These are phyloP conservation scores for Acrobasis repandana DNA, from an alignment of 2,888 invertebrate species.

Conservation along the genomic window DNA sequence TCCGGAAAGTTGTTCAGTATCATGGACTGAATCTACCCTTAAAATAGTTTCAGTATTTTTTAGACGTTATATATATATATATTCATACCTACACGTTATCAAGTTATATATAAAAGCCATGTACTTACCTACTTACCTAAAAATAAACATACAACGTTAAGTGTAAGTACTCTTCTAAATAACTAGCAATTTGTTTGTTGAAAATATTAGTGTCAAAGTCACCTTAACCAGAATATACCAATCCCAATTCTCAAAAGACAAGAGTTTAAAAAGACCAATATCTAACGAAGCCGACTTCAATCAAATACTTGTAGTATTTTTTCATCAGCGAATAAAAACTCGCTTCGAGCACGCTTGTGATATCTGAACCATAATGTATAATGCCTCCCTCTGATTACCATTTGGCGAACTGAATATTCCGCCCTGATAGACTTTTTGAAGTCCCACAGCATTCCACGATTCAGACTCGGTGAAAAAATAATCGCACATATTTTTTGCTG, in stretches of 20 bases:
- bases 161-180: background rate
- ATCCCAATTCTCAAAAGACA: background rate
- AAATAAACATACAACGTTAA: too few species aligned
- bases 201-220: background rate
- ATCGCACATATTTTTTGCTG: conserved; percentile 57
- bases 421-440: conserved; percentile 75
- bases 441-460: conserved; percentile 55
- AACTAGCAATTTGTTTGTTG: background rate
- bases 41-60: too few species aligned
- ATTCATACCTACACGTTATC: too few species aligned
- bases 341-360: conserved; percentile 63
- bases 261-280: conserved; percentile 38
- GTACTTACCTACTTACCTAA: too few species aligned
- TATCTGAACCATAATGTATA: conserved; percentile 78
- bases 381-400: conserved; percentile 77
- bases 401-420: conserved; percentile 76
- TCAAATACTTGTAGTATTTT: conserved; percentile 45
- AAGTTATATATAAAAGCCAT: too few species aligned
- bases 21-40: too few species aligned
- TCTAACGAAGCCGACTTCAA: conserved; percentile 35
- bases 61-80: too few species aligned
- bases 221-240: background rate
- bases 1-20: too few species aligned
- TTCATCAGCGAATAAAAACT: conserved; percentile 64
- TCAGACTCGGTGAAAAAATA: conserved; percentile 57